These are phyloP conservation scores for Cantharis rustica DNA, from an alignment of 2,888 invertebrate species.

Conservation along the genomic window DNA sequence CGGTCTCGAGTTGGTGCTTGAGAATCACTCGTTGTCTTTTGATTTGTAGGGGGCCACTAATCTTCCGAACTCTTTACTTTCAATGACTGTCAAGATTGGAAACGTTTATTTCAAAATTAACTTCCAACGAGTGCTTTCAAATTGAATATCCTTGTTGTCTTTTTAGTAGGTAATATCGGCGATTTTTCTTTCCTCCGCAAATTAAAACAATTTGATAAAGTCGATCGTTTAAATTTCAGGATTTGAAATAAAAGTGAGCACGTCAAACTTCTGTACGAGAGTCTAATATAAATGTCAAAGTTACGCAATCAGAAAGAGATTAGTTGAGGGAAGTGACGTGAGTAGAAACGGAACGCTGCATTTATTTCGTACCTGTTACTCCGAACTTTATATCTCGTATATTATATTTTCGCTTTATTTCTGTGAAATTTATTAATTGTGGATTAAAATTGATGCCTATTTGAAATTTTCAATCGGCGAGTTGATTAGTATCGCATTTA, in stretches of 20 bases:
- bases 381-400: constrained; percentile 33
- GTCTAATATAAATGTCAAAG: constrained; percentile 56
- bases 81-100: not conserved
- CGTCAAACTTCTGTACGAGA: constrained; percentile 44
- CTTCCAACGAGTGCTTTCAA: not conserved
- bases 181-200: not conserved
- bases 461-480: not conserved
- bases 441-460: not conserved
- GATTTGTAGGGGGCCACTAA: not conserved
- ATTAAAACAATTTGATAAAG: constrained; percentile 28
- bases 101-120: not conserved
- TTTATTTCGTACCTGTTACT: constrained; percentile 44
- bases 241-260: constrained; percentile 32
- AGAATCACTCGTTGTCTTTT: not conserved
- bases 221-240: constrained; percentile 20
- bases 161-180: not conserved
- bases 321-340: constrained; percentile 53
- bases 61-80: not conserved
- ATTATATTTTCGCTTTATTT: constrained; percentile 30
- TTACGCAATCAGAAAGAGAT: constrained; percentile 57
- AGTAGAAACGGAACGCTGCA: constrained; percentile 49
- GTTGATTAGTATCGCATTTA: not conserved
- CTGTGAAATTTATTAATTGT: constrained; percentile 4
- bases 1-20: not conserved
- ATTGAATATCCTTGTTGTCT: not conserved